Evolutionary conservation across 2,888 invertebrate genomes (phyloP).

Genomic region (Cantharis rustica): DNA sequence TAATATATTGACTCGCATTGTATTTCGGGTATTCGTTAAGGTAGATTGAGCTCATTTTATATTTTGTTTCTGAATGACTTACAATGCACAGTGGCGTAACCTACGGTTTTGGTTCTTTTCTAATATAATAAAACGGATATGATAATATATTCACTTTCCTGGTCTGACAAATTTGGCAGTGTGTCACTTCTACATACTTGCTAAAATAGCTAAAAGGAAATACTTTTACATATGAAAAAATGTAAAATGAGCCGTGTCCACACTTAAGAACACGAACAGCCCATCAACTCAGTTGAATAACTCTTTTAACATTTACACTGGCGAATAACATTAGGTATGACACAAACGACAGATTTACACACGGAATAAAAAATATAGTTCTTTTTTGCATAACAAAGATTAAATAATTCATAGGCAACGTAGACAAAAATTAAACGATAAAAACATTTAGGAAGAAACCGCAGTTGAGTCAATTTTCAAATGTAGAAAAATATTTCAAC

Average conservation of each 20-base stretch:
- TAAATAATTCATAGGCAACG: slow-evolving; percentile 2
- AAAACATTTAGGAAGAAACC: slow-evolving; percentile 2
- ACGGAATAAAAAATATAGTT: not conserved
- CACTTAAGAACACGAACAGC: not conserved
- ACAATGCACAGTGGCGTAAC: not conserved
- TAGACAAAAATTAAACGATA: slow-evolving; percentile 18
- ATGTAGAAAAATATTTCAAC: slow-evolving; percentile 31
- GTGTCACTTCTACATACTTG: not conserved
- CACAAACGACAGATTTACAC: not conserved
- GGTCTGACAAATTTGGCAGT: not conserved
- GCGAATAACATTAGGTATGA: not conserved
- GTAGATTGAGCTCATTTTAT: not conserved
- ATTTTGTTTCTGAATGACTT: not conserved
- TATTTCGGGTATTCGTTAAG: not conserved
- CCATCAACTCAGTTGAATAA: not conserved
- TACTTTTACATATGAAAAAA: not conserved
- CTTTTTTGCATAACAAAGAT: not conserved
- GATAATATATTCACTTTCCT: not conserved
- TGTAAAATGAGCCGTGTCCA: not conserved
- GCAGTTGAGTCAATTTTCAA: slow-evolving; percentile 20
- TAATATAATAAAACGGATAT: not conserved
- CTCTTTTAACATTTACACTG: not conserved
- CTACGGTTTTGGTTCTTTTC: not conserved
- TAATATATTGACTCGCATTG: not conserved
- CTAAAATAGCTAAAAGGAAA: not conserved